phyloP scores from a whole-genome alignment of 2,113 vertebrate genomes.

The Egretta garzetta region DNA sequence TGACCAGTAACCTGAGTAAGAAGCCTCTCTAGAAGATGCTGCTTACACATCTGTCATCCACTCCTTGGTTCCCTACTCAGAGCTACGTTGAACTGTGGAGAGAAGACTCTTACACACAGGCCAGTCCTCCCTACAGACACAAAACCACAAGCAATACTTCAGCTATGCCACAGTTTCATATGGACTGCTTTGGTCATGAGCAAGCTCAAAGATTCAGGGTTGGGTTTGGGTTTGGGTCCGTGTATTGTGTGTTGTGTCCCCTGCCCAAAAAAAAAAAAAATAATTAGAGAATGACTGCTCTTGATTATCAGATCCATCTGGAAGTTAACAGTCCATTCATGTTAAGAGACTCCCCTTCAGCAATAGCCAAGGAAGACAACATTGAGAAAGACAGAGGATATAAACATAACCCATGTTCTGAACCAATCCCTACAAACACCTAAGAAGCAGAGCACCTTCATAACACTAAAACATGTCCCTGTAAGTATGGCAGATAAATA shows the following conservation, averaged over 20 bases:
- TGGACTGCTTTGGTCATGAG: not conserved
- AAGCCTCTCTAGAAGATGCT: not conserved
- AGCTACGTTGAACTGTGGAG: rapidly evolving
- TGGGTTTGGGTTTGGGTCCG: no score
- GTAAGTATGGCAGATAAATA: not conserved
- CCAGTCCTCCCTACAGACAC: not conserved
- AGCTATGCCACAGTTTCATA: not conserved
- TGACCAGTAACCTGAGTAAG: not conserved
- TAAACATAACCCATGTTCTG: not conserved
- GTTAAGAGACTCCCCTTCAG: not conserved
- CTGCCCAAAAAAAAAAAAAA: no score
- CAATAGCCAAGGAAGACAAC: not conserved
- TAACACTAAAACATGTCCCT: not conserved
- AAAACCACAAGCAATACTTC: not conserved
- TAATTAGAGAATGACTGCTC: not conserved
- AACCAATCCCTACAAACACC: not conserved
- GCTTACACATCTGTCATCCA: rapidly evolving
- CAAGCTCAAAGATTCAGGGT: not conserved
- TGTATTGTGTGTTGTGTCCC: no score
- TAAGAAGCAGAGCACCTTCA: not conserved
- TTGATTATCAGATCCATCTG: not conserved
- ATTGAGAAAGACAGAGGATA: not conserved
- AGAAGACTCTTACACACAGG: not conserved
- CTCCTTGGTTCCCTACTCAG: not conserved
- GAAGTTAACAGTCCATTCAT: not conserved